Base-by-base conservation (phyloP, 53 echinoderm and acorn worm species). In the Stichopus horrens region DNA sequence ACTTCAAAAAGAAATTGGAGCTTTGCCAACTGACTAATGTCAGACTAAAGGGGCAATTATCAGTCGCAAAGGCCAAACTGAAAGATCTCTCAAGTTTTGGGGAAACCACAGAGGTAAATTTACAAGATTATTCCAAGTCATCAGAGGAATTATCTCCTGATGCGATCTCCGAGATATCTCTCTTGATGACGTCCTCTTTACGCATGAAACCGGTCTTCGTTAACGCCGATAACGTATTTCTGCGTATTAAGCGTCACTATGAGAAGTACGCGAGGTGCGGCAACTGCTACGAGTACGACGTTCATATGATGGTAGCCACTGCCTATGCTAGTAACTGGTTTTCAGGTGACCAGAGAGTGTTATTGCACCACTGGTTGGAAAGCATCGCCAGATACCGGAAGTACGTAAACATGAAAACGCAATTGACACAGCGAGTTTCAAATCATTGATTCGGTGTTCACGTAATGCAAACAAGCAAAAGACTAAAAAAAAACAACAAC, bases 271-370 rank as follows among this genome's bases (percentile, higher is more conserved):
- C 96, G 5, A 76, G 96, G 13, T 96, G 96, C 57, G 96, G 96
- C 6, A 90, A 90, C 4, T 88, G 90, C 23, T 96, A 88, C 90
- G 96, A 96, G 79, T 94, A 96, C 79, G 96, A 96, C 68, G 95
- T 96, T 9, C 96, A 96, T 86, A 96, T 96, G 96, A 83, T 96
- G 86, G 88, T 96, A 58, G 95, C 96, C 51, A 96, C 96, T 8
- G 93, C 96, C 8, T 96, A 95, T 60, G 96, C 96, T 20, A 95
- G 96, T 86, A 95, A 96, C 90, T 96, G 96, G 96, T 96, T 96
- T 82, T 89, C 93, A 5, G 96, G 95, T 22, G 92, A 96, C 67
- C 96, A 96, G 77, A 75, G 91, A 55, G 93, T 96, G 53, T 92
- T 91, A 80, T 93, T 96, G 76, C 96, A 96, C 73, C 92, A 94